Base-by-base conservation (phyloP, 1,140 invertebrate species). In the Nebria ingens region DNA sequence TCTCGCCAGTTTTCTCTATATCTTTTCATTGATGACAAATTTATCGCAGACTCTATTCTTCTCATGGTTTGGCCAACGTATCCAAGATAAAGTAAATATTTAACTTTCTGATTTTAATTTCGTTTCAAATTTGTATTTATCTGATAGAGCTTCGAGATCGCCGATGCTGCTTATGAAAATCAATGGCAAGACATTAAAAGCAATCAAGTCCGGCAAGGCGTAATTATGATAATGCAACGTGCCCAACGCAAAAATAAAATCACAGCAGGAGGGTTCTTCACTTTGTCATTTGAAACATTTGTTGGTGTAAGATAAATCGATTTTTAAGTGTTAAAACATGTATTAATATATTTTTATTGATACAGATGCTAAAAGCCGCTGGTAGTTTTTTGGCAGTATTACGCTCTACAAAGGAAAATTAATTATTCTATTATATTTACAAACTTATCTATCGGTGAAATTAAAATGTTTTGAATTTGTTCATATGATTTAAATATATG, bases 51-150 rank as follows among this genome's bases (percentile, higher is more conserved):
- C 40, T 6, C 17, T 45, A 17, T 45, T 12, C 17, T 45, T 45
- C 17, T 45, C 40, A 12, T 12, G 3, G 17, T 45, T 45, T 45
- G 40, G 40, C 6, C 40, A 45, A 17, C 6, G 9, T 3, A 45
- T 45, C 6, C 40, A 45, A 45, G 40, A 45, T 17, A 45, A 17
- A 17, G 40, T 45, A 45, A 45, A 17, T 45, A 17, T 45, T 45
- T 45, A 12, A 45, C 17, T 34, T 34, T 34, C 25, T 34, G n/a
- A n/a, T 34, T 34, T 9, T 34, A 34, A 9, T 34, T 34, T 34
- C 6, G n/a, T 34, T 9, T 9, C 25, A 9, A 34, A n/a, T 34
- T 34, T 34, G n/a, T 34, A 34, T 34, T 34, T 34, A 34, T 45
- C 17, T 9, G 6, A 34, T 34, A 45, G 40, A 45, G 40, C 17